Evolutionary conservation across 2,888 invertebrate genomes (phyloP).

Genomic region (Hirtodrosophila histrioides): DNA sequence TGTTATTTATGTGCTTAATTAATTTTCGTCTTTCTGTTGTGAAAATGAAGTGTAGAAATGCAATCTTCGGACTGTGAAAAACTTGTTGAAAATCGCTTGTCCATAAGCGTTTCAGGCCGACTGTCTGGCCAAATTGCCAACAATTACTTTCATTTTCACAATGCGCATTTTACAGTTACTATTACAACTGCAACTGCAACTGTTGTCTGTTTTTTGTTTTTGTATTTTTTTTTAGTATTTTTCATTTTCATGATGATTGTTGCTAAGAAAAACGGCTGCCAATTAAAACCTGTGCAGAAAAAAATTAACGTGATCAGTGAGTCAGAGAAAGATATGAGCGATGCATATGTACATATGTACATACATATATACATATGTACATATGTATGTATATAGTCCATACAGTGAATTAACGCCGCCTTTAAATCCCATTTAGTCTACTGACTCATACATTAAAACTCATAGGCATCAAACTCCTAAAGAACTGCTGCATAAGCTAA

Average conservation of each 20-base stretch:
- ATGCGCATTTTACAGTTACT: constrained; percentile 43
- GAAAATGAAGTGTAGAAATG: constrained; percentile 49
- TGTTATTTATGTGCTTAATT: constrained; percentile 68
- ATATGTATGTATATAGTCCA: too few relatives aligned
- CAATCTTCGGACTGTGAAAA: constrained; percentile 51
- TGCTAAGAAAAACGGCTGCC: constrained; percentile 21
- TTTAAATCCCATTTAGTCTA: too few relatives aligned
- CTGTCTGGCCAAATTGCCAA: constrained; percentile 42
- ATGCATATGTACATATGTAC: too few relatives aligned
- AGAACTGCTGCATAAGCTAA: too few relatives aligned
- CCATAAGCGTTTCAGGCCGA: constrained; percentile 51
- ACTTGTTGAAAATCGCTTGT: constrained; percentile 69
- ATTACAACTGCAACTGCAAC: constrained; percentile 25
- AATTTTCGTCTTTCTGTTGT: constrained; percentile 63
- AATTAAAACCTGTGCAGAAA: constrained; percentile 23
- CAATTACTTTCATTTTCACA: constrained; percentile 76
- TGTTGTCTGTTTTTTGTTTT: constrained; percentile 2
- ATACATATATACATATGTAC: too few relatives aligned
- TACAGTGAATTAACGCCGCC: too few relatives aligned
- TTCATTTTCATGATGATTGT: constrained; percentile 3
- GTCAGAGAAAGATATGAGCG: constrained; percentile 1
- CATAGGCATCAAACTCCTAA: too few relatives aligned
- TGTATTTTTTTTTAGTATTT: not conserved
- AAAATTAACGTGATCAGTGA: constrained; percentile 15
- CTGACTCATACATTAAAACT: too few relatives aligned